Conservation (phyloP, 2,888 invertebrate genomes). For the Dinocampus coccinellae region DNA sequence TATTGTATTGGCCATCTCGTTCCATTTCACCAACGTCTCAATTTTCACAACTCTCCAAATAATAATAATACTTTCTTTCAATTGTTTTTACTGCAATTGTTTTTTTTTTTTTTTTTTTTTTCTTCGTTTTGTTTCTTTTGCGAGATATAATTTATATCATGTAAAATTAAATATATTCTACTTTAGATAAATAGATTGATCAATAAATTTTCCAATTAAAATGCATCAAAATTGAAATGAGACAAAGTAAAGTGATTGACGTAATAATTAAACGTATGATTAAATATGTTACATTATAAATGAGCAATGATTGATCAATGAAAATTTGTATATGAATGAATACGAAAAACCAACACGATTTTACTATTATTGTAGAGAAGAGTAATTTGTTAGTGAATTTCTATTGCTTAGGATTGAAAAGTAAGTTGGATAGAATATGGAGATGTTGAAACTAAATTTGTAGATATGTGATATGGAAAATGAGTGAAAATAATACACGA, state of each 20-base stretch:
- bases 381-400: not conserved
- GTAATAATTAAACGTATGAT: no score
- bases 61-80: slow-evolving; percentile 21
- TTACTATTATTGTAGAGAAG: not conserved
- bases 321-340: not conserved
- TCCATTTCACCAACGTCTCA: slow-evolving; percentile 21
- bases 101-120: slow-evolving; percentile 21
- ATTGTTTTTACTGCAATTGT: slow-evolving; percentile 10
- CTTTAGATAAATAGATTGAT: not conserved
- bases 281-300: no score
- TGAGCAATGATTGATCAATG: not conserved
- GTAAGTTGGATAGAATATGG: slow-evolving; percentile 14
- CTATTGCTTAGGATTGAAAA: not conserved
- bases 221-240: no score
- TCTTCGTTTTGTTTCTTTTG: not conserved
- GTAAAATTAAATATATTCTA: not conserved
- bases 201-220: not conserved
- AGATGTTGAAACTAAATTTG: slow-evolving; percentile 36
- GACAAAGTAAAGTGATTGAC: no score
- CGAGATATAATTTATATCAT: not conserved
- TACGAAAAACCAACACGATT: not conserved
- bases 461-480: slow-evolving; percentile 9
- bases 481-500: slow-evolving; percentile 29
- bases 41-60: slow-evolving; percentile 32
- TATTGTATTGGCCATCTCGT: slow-evolving; percentile 44